Evolutionary conservation across 2,113 vertebrate genomes (phyloP).

Genomic region (Peucedramus taeniatus): DNA sequence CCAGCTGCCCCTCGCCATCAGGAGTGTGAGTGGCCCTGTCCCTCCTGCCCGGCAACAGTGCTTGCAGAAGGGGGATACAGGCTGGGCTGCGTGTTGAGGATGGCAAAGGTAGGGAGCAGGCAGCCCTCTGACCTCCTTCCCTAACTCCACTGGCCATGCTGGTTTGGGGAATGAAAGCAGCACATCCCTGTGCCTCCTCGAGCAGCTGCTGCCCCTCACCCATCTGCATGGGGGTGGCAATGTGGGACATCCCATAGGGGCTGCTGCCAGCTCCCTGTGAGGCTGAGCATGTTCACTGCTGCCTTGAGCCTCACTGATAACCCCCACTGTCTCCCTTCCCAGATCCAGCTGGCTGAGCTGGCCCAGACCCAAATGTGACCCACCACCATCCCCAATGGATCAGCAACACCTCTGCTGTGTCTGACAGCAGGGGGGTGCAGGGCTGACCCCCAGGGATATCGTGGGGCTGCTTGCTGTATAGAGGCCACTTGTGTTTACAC

Average conservation of each 20-base stretch:
- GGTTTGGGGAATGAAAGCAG: fast-evolving
- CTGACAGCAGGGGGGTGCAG: neutral
- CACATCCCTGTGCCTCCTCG: fast-evolving
- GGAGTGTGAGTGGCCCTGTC: neutral
- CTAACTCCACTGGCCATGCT: neutral
- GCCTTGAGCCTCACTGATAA: neutral
- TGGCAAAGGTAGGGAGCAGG: neutral
- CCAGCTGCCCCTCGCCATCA: neutral
- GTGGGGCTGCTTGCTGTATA: neutral
- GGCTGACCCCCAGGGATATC: neutral
- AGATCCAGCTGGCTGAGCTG: neutral
- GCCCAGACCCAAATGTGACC: neutral
- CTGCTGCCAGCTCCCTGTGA: fast-evolving
- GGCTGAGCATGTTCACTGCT: neutral
- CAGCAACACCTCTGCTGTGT: conserved; percentile 41
- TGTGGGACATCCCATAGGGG: neutral
- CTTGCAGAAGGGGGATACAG: neutral
- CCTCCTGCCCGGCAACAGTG: fast-evolving
- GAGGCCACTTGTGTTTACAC: neutral
- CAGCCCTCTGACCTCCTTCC: neutral
- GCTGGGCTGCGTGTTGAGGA: neutral
- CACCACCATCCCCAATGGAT: neutral
- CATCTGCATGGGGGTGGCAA: fast-evolving
- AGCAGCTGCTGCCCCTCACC: neutral
- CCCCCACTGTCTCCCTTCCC: neutral